Evolutionary conservation across 2,888 invertebrate species (phyloP), one percentile per base, ranked within the genome.

Genomic region (Carabus problematicus): DNA sequence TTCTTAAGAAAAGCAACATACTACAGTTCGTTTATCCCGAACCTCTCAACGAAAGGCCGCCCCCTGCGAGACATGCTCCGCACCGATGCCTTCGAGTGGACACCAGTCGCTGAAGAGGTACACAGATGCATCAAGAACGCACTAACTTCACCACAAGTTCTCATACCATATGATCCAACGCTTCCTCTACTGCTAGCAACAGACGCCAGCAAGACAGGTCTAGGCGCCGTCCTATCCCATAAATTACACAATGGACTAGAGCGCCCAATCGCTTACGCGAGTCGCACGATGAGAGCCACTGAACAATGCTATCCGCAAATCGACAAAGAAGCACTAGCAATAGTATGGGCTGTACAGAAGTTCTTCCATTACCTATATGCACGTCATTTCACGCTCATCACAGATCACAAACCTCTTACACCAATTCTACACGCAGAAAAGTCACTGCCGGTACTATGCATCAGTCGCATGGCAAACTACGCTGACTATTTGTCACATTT

Each of bases 401-500:
- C 72, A 14, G 72, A 72, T 56, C 60, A 72, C 45, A 72, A 72
- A 45, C 70, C 72, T n/a, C 56, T 73, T 12, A 59, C 72, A 43
- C 70, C 68, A 45, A 73, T 73, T 19, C 62, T 73, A 11, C 71
- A 73, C 29, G 71, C 71, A 40, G 67, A 71, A 42, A 72, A 71
- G 45, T 72, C 67, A 11, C 39, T 70, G 18, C 71, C 71, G 6
- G 70, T 66, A 40, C 55, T 72, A 3, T 72, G 72, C 41, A 72
- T 72, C 14, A 72, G 70, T 70, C 68, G 72, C 12, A 72, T 72
- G 72, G 72, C 72, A 19, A 70, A 70, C 58, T 70, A 68, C 52
- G 56, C 64, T 6, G 67, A 70, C 47, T 70, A 59, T 41, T 59
- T 70, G 14, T 43, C 58, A n/a, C 54, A 70, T 70, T 71, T 71